Base-by-base conservation (phyloP, 2,113 vertebrate genomes). In the Elanoides forficatus region DNA sequence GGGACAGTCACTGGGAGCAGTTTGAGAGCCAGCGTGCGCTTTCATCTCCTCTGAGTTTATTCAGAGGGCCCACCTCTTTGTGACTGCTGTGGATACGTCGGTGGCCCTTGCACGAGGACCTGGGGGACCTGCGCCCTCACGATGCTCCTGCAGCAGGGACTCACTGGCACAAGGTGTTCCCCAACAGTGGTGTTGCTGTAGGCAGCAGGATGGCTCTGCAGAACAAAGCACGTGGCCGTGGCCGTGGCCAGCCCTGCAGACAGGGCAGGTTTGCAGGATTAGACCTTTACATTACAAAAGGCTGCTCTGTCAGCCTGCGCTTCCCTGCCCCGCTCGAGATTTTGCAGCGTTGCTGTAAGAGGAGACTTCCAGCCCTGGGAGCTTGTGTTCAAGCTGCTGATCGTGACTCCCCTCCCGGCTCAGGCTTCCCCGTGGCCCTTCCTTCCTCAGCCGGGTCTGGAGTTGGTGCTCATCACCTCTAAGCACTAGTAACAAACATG, bases 241-340 rank as follows among this genome's bases (percentile, higher is more conserved):
- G n/a, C n/a, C n/a, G n/a, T n/a, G n/a, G n/a, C 73, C 38, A 26
- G 53, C 20, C 73, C 53, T 13, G 42, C 9, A 1, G 58, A 2
- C 3, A 6, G 15, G 5, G 32, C 9, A 8, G 26, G 11, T 10
- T 19, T 30, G 50, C 63, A 38, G 48, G 36, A 9, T 4, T 1
- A 16, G 43, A 14, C n/a, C 36, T 32, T 45, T 1, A 4, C 9
- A 0, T 8, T 4, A 5, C 18, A 3, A 7, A 58, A 13, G 13
- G 53, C 43, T 16, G 29, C 62, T 38, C 52, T 4, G 2, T 11
- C 74, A 29, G 32, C 34, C 43, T 5, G 40, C 9, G 1, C 17
- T 11, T 11, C 45, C 74, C 81, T 15, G 26, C 22, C 50, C 71
- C 0, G 2, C 26, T 27, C 26, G 1, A 10, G 78, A 6, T 7